Base-by-base conservation (phyloP, 2,113 vertebrate genomes). In the Bos indicus region DNA sequence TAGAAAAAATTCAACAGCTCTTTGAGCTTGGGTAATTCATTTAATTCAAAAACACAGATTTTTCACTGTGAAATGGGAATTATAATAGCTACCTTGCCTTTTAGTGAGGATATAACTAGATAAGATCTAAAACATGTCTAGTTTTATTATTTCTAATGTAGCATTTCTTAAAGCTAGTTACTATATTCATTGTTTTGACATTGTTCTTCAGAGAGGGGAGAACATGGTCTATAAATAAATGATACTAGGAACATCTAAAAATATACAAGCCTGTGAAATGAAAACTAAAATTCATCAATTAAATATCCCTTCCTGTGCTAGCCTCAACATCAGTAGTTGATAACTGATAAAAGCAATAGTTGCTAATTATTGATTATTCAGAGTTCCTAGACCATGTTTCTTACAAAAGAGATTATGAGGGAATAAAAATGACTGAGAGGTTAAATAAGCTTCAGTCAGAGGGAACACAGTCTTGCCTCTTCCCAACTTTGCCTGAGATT, bases 111-210 rank as follows among this genome's bases (percentile, higher is more conserved):
- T n/a, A 57, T 90, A 64, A 57, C 43, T 86, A 67, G 9, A 43
- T 36, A 43, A 67, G 19, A 15, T 40, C 25, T 51, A 94, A 57
- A 94, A 86, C 2, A 25, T 81, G 14, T 95, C 25, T 43, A 19
- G 23, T 81, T 64, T 87, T 26, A 81, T 15, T 33, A 82, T 82
- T 51, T 33, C 48, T 7, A 11, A 87, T 12, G 6, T 67, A 57
- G 8, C 16, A 56, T 25, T 33, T 43, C 23, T 67, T 56, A 64
- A 67, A 33, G 7, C 48, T 82, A 21, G 14, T 82, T 7, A n/a
- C 21, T 94, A n/a, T 57, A 26, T 23, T 21, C 40, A 71, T 67
- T 85, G 21, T 90, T 90, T 90, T n/a, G n/a, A 90, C 43, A 71
- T 23, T 62, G 56, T 0, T 54, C 4, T 28, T 43, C 6, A 46